Evolutionary conservation across 2,113 vertebrate genomes (phyloP), one percentile per base, ranked within the genome.

Genomic region (Trinectes maculatus): DNA sequence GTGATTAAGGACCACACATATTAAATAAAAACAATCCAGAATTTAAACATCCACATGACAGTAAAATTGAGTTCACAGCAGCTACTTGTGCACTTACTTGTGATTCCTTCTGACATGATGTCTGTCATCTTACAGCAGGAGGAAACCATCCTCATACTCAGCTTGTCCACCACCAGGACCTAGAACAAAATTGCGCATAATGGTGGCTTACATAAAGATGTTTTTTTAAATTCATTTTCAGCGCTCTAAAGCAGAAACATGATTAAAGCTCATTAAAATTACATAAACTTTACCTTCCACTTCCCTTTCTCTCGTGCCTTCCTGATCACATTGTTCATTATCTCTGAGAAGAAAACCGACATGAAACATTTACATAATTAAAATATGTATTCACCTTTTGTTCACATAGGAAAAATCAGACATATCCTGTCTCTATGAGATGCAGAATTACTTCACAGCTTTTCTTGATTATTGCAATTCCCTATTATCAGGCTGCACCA

Each of bases 51-150:
- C n/a, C n/a, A n/a, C n/a, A n/a, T n/a, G n/a, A n/a, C n/a, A n/a
- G n/a, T n/a, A n/a, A n/a, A n/a, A n/a, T n/a, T n/a, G n/a, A n/a
- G n/a, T n/a, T n/a, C n/a, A n/a, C n/a, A n/a, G n/a, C n/a, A n/a
- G n/a, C n/a, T n/a, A n/a, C n/a, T n/a, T n/a, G n/a, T 33, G 31
- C 36, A 91, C 98, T 96, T 89, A 99, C 98, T 99, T 44, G 98
- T 99, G 44, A 99, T 97, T 47, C 98, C 98, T 81, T 99, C 96
- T 0, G 96, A 97, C 97, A 99, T 96, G 88, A 99, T 99, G 87
- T 99, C 95, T 0, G 97, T 99, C 97, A 99, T 99, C 90, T 96
- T 98, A 85, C 98, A 99, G 88, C 97, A 99, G 68, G 96, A 98
- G 0, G 98, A 99, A 8, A 99, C 88, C 96, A 99, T 99, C 62